These are phyloP conservation scores for Microcebus lehilahytsara DNA, from an alignment of 2,113 vertebrate genomes.

Conservation along the genomic window DNA sequence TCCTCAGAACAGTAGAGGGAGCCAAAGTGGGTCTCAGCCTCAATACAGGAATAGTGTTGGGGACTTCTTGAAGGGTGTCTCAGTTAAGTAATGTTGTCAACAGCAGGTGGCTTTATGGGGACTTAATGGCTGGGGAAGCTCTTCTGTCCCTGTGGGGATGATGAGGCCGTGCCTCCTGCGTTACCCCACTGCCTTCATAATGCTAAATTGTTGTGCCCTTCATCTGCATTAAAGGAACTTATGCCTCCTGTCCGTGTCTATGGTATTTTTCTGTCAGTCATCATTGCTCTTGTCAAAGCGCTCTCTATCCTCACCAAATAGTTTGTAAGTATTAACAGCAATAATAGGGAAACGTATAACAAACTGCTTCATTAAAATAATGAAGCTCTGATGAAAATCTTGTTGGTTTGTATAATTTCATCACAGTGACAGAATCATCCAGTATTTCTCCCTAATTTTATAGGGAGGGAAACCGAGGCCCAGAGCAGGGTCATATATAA, in stretches of 20 bases:
- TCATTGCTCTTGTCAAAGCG: not conserved
- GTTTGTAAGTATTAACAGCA: not conserved
- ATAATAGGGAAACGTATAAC: not conserved
- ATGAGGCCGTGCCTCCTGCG: no score
- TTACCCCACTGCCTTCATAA: not conserved
- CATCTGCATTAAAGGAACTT: not conserved
- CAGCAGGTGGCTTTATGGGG: not conserved
- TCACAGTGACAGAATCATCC: not conserved
- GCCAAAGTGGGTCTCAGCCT: not conserved
- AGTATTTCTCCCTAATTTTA: not conserved
- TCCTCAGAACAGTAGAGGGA: not conserved
- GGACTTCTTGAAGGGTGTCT: not conserved
- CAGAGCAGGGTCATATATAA: not conserved
- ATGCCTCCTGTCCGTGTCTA: not conserved
- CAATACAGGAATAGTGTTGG: not conserved
- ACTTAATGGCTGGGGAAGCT: not conserved
- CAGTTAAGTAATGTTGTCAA: not conserved
- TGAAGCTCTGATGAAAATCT: not conserved
- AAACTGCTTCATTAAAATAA: not conserved
- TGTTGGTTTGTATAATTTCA: not conserved
- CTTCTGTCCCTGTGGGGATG: not conserved
- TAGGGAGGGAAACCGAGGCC: not conserved
- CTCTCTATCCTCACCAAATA: not conserved
- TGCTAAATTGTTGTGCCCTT: not conserved
- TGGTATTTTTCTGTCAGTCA: not conserved